A percentile compares a stretch with the other conserved stretches of the same genome.
Evolutionary conservation across 1,140 invertebrate species (phyloP).

Genomic region (Saccostrea echinata): DNA sequence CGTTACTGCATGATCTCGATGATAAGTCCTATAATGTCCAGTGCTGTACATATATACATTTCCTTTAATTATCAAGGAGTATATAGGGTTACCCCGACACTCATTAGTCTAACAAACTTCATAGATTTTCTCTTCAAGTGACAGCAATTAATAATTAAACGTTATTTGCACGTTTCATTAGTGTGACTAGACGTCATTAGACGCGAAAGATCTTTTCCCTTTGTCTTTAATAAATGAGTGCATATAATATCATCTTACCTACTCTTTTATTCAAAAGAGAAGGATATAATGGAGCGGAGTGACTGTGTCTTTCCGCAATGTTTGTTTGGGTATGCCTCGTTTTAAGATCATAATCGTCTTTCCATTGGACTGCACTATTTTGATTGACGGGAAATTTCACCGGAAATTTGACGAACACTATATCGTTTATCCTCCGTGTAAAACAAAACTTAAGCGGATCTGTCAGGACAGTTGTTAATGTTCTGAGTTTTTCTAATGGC

Average conservation of each 20-base stretch:
- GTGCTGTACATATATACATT: neutral
- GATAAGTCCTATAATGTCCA: neutral
- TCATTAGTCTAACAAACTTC: neutral
- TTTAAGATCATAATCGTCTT: neutral
- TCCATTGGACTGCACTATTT: neutral
- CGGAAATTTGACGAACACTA: neutral
- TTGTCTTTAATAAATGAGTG: too few species aligned
- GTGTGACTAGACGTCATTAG: neutral
- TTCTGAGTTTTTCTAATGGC: neutral
- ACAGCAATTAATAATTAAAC: neutral
- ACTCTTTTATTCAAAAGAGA: too few species aligned
- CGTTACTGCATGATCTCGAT: neutral
- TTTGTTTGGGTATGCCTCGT: neutral
- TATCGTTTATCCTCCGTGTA: neutral
- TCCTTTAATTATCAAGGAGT: neutral
- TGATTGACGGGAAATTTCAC: slow-evolving; percentile 28
- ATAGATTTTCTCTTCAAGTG: neutral
- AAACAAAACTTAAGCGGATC: neutral
- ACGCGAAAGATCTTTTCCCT: too few species aligned
- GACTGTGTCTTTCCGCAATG: neutral
- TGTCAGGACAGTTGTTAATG: neutral
- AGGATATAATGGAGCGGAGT: neutral
- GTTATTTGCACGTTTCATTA: neutral
- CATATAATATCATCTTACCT: too few species aligned
- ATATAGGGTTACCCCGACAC: neutral